Base-by-base conservation (phyloP, 2,113 vertebrate genomes). In the Melanerpes formicivorus region DNA sequence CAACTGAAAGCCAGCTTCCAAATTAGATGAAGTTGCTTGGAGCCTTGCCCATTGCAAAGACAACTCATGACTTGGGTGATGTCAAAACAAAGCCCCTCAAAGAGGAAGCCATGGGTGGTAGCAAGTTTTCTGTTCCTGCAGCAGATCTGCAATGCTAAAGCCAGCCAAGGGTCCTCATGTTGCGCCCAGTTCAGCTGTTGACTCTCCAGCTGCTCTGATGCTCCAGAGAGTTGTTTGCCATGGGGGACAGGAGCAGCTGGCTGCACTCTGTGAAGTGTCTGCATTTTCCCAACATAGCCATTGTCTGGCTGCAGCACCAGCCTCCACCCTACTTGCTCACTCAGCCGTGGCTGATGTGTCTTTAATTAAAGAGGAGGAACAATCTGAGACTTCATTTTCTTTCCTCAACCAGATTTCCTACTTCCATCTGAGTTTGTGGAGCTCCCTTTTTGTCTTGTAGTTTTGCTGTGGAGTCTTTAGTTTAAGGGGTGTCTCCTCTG, bases 271-370 rank as follows among this genome's bases (percentile, higher is more conserved):
- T 78, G 80, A 85, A 71, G 30, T 22, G 80, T 48, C 74, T 85
- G 74, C 2, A 10, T 63, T 92, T 92, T 94, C 96, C 95, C 95
- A 94, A 94, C 95, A 93, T 44, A 86, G 59, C 88, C 93, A 94
- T 96, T 97, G 96, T 96, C 90, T 93, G 92, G 62, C 93, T 90
- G 76, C 76, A 81, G 77, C 84, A 84, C 67, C 85, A 92, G 87
- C 94, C 88, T 95, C 93, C 95, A 96, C 93, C 95, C 96, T 96
- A 92, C 96, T 96, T 97, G 92, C 90, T 96, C 95, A 90, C 79
- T 96, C 94, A 96, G 32, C 92, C 55, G 17, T 97, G 81, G 48
- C 95, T 95, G 85, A 97, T 95, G 81, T 86, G 81, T 91, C 93
- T 96, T 96, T 96, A 97, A 97, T 96, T 97, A 95, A 96, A 95